A percentile compares a stretch with the other conserved stretches of the same genome.
Conservation (phyloP, 1,140 invertebrate species). For the Matsumurasca onukii region DNA sequence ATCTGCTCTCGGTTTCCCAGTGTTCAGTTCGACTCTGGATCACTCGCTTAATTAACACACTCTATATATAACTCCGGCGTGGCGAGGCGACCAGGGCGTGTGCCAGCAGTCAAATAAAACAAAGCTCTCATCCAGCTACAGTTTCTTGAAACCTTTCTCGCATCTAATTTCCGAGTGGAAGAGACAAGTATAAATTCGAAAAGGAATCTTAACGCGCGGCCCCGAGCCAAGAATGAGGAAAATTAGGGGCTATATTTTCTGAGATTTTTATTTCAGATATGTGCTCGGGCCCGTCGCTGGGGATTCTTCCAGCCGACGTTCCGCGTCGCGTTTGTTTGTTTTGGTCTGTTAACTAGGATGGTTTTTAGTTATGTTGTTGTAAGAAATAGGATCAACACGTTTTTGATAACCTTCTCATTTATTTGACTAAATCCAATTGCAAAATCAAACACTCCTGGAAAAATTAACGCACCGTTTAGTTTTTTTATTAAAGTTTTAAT, state of each 20-base stretch:
- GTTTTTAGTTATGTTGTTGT: too few species aligned
- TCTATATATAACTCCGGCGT: not conserved
- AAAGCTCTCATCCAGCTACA: not conserved
- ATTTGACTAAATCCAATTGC: too few species aligned
- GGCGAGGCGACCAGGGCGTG: not conserved
- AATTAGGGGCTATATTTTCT: not conserved
- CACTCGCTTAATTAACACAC: constrained; percentile 12
- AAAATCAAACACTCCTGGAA: too few species aligned
- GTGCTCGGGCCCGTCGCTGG: not conserved
- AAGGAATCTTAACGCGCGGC: too few species aligned
- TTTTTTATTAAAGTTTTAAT: too few species aligned
- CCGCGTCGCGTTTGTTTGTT: not conserved
- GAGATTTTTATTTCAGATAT: not conserved
- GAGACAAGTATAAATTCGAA: not conserved
- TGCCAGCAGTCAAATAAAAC: constrained; percentile 26
- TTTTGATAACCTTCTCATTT: too few species aligned
- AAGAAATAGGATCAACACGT: too few species aligned
- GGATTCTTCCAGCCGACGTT: not conserved
- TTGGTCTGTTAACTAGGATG: not conserved
- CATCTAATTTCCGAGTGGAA: not conserved
- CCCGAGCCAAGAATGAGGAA: too few species aligned
- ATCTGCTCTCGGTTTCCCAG: constrained; percentile 10
- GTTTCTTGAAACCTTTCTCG: constrained; percentile 12
- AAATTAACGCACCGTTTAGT: too few species aligned
- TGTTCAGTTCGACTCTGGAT: not conserved